Evolutionary conservation across 1,140 invertebrate species (phyloP).

Genomic region (Orussus abietinus): DNA sequence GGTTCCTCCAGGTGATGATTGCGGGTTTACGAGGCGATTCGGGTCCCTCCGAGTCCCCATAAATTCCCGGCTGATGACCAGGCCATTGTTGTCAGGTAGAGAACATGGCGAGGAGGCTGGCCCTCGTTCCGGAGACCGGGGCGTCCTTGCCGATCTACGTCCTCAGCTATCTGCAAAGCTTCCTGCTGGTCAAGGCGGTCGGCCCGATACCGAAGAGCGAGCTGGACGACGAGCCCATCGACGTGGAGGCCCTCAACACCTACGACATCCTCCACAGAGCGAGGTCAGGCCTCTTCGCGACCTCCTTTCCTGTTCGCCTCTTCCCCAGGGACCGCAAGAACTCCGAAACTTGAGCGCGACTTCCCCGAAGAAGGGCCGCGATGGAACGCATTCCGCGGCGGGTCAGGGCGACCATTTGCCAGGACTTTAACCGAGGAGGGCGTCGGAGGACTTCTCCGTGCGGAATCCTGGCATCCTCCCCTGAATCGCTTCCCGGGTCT

Average conservation of each 20-base stretch:
- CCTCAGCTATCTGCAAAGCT: slow-evolving; percentile 82
- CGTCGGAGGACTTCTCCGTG: too few relatives aligned
- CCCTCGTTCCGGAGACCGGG: slow-evolving; percentile 77
- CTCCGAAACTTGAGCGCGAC: slow-evolving; percentile 18
- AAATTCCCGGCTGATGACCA: background rate
- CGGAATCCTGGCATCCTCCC: too few relatives aligned
- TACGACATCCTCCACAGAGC: slow-evolving; percentile 85
- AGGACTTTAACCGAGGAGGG: too few relatives aligned
- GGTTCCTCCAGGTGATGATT: slow-evolving; percentile 80
- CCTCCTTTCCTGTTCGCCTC: too few relatives aligned
- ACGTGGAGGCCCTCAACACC: slow-evolving; percentile 71
- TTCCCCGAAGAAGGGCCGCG: too few relatives aligned
- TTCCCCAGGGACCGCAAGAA: slow-evolving; percentile 15
- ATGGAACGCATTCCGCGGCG: too few relatives aligned
- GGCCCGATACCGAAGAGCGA: slow-evolving; percentile 66
- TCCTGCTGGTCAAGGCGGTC: slow-evolving; percentile 63
- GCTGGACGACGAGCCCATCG: slow-evolving; percentile 65
- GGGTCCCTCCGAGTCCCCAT: too few relatives aligned
- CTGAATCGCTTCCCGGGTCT: too few relatives aligned
- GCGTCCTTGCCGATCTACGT: slow-evolving; percentile 79
- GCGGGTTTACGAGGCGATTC: too few relatives aligned
- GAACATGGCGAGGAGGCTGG: slow-evolving; percentile 68
- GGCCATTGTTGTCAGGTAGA: slow-evolving; percentile 59
- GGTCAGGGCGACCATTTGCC: slow-evolving; percentile 2
- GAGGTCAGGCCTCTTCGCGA: slow-evolving; percentile 62